Evolutionary conservation across 2,888 invertebrate genomes (phyloP), one percentile per base, ranked within the genome.

Genomic region (Colletes collaris): DNA sequence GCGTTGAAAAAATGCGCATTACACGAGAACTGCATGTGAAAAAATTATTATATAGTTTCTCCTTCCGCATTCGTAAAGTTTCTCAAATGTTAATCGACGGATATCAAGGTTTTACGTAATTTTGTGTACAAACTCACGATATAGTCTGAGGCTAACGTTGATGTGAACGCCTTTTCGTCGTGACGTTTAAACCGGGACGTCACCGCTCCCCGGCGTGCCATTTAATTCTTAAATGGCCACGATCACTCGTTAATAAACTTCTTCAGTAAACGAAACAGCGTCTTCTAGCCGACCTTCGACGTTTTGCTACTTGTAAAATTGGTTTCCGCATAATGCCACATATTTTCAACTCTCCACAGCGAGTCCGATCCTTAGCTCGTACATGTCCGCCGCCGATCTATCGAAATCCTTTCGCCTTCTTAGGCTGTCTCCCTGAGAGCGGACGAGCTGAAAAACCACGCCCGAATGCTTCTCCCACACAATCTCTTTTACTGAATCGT

Each of bases 361-460:
- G 19, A 73, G 27, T 44, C 8, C 2, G 46, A 35, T 37, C 50
- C 27, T 52, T 66, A 40, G 53, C 55, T 70, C 7, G 44, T 62
- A 62, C 27, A 35, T 64, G 11, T 35, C 27, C 27, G 27, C 44
- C 56, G 46, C 62, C 44, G 65, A 66, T 70, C 66, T 46, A 65
- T 68, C 60, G 7, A 70, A 40, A 37, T 52, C 35, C 56, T 55
- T 10, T 2, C n/a, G 10, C 37, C 40, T 64, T 10, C 53, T 53
- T 16, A 13, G 11, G 35, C 40, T 19, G 19, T n/a, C 40, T 65
- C 7, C 40, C 49, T 40, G n/a, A 52, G 35, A 56, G 37, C 11
- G 53, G 40, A 66, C 67, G 27, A 77, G 63, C 56, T 68, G 83
- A 84, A 87, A 90, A 88, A 90, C 90, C 90, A 91, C 91, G 89